These are phyloP conservation scores for Theodoxus fluviatilis DNA, from an alignment of 2,888 invertebrate species.

Conservation along the genomic window DNA sequence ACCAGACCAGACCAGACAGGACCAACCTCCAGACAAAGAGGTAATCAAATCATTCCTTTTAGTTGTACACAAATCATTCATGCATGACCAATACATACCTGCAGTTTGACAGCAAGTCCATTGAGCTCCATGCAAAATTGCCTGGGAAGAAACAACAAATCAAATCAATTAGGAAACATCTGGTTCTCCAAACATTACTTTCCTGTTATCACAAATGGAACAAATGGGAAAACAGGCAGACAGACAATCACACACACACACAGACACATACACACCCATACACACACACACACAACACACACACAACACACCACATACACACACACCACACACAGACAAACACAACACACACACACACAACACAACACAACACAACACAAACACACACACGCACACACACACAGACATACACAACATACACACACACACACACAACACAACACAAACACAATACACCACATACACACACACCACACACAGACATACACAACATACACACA, in stretches of 20 bases:
- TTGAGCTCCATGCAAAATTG: constrained; percentile 99
- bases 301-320: not conserved
- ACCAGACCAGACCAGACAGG: no score
- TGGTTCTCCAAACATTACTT: not conserved
- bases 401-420: constrained; percentile 11
- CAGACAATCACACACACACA: not conserved
- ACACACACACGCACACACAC: not conserved
- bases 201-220: not conserved
- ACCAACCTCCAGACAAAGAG: no score
- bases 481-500: not conserved
- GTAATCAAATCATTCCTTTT: not conserved
- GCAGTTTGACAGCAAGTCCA: constrained; percentile 94
- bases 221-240: not conserved
- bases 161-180: constrained; percentile 1
- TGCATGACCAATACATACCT: constrained; percentile 66
- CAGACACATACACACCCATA: not conserved
- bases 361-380: not conserved
- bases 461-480: not conserved
- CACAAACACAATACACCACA: not conserved
- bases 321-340: constrained; percentile 1
- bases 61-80: no score
- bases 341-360: not conserved
- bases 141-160: constrained; percentile 67
- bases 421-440: not conserved
- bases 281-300: not conserved